These are phyloP conservation scores for Malurus splendens DNA, from an alignment of 2,797 vertebrate species.

Conservation along the genomic window DNA sequence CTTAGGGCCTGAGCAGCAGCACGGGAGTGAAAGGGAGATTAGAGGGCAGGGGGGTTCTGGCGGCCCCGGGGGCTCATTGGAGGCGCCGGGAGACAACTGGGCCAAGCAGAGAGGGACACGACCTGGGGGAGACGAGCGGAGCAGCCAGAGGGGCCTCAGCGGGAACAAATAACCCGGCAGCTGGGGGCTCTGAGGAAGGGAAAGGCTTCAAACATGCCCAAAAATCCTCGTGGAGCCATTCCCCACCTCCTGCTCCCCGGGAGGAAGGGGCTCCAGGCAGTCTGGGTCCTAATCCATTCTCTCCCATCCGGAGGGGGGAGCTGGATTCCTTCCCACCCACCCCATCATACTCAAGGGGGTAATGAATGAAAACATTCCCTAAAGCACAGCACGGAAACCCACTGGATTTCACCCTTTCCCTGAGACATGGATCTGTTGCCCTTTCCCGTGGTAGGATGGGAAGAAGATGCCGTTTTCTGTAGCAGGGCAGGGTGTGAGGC, in stretches of 20 bases:
- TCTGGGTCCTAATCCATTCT: neutral
- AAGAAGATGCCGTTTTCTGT: neutral
- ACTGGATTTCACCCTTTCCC: neutral
- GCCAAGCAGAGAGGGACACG: neutral
- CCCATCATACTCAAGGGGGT: accelerated
- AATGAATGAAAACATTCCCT: neutral
- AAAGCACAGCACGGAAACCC: neutral
- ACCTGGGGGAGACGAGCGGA: neutral
- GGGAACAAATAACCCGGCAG: neutral
- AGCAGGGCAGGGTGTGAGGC: neutral
- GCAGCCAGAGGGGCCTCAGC: neutral
- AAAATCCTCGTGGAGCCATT: neutral
- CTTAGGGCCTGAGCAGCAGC: neutral
- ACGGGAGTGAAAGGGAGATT: slow-evolving; percentile 33
- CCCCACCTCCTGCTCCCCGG: neutral
- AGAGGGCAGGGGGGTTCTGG: neutral
- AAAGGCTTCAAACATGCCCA: neutral
- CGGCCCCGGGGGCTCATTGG: neutral
- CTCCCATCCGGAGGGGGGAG: accelerated
- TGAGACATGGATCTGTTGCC: neutral
- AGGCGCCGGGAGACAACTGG: neutral
- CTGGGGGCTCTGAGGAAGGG: neutral
- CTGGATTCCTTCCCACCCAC: neutral
- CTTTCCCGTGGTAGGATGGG: neutral
- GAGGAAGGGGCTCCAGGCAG: neutral